Evolutionary conservation across 1,140 invertebrate genomes (phyloP), one percentile per base, ranked within the genome.

Genomic region (Bombus waltoni): DNA sequence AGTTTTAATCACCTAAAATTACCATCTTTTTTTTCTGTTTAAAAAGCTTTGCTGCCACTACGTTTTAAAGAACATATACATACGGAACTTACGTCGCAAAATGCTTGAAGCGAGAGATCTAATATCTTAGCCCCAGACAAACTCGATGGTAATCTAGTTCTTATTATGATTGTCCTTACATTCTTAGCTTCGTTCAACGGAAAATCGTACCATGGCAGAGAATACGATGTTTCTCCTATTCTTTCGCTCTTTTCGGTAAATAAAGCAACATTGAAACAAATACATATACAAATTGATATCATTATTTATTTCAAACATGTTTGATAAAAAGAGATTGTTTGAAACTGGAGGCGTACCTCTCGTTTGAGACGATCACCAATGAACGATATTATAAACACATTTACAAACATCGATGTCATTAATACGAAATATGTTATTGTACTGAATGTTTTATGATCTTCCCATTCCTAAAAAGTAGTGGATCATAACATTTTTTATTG

Each of bases 281-380:
- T 53, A 42, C 2, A 40, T 9, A 9, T 2, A 76, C 6, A 9
- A 66, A 66, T 66, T 53, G 22, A 53, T 53, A 22, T 22, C 5
- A 6, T 22, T 6, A 53, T 22, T 22, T 66, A 9, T 6, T 66
- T 32, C 13, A 35, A 9, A 22, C 6, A n/a, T n/a, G 11, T 62
- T 62, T 62, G 11, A 62, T n/a, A 5, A n/a, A 9, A 35, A 2
- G 8, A 35, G 2, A 62, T 62, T n/a, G 28, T 32, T 11, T 76
- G 3, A 11, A 28, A 38, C 2, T 28, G 2, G 3, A 35, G 28
- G 18, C 3, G 1, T 90, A 94, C 93, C 90, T 93, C 90, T 87
- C 93, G 89, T 78, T 91, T 94, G 0, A 94, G 87, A 38, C 92
- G 87, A 79, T 94, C 93, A 18, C 93, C 93, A 25, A 94, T 91